Base-by-base conservation (phyloP, 2,888 invertebrate species). In the Micoletzkya japonica region DNA sequence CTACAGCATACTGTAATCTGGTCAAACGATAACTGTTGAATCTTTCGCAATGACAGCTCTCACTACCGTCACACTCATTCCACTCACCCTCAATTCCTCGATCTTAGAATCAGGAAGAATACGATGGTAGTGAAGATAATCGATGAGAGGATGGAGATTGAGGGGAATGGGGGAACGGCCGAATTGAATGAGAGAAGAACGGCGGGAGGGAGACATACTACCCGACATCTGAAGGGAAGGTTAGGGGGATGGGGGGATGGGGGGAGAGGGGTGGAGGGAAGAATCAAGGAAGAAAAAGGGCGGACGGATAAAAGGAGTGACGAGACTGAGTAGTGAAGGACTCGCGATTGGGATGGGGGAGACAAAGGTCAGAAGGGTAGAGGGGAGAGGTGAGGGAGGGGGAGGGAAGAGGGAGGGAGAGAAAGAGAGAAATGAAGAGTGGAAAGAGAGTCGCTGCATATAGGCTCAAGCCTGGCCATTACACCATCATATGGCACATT, bases 111-210 rank as follows among this genome's bases (percentile, higher is more conserved):
- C 52, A 26, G 64, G 54, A 17, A 66, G 36, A n/a, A 66, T 37
- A 36, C 37, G 52, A n/a, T 28, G n/a, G 3, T 4, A 17, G 36
- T 66, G 54, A 26, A 66, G 64, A 54, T 66, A 66, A 4, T 28
- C 26, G 6, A 66, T 52, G n/a, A 66, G 52, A 14, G 64, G 64
- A 26, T 66, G 26, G 37, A 66, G 54, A 54, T 54, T 6, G 30
- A 66, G 64, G 4, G 52, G 52, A 54, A 54, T 52, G 30, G 64
- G 54, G 4, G 52, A 54, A 66, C 54, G 37, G 32, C 54, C 64
- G 37, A 66, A 66, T 36, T 28, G 26, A 36, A 54, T 26, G 1
- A 66, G 54, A 10, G 54, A 26, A 20, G n/a, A 30, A 17, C 64
- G 64, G 20, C 54, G 64, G 30, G n/a, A 24, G 20, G 6, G 6